Percentiles rank a stretch among this genome's conserved stretches.
Conservation (phyloP, 2,797 vertebrate species). For the Myotis planiceps region DNA sequence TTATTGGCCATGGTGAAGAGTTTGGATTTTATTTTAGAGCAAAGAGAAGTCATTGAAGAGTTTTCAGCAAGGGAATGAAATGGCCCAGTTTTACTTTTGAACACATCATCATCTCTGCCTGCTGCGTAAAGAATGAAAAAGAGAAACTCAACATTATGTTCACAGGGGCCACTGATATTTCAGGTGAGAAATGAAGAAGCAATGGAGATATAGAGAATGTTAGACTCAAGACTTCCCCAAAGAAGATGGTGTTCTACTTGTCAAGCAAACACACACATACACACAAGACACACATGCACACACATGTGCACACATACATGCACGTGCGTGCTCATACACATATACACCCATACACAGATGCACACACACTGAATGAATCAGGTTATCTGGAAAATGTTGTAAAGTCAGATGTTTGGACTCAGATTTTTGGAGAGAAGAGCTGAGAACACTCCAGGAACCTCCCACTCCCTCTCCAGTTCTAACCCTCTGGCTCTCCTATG, state of each 20-base stretch:
- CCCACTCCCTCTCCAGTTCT: neutral
- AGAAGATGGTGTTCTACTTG: neutral
- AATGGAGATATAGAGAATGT: neutral
- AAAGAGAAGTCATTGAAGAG: neutral
- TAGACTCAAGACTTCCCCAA: neutral
- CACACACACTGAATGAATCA: neutral
- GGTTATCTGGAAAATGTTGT: neutral
- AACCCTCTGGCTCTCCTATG: neutral
- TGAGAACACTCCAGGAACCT: neutral
- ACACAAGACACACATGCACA: neutral
- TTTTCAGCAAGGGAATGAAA: neutral
- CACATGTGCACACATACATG: neutral
- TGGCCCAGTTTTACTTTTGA: neutral
- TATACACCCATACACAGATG: neutral
- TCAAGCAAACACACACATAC: neutral
- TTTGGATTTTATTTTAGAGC: neutral
- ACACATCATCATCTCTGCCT: neutral
- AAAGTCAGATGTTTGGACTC: neutral
- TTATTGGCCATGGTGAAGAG: neutral
- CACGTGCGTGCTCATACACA: too few relatives aligned
- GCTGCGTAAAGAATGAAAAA: neutral
- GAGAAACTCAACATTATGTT: neutral
- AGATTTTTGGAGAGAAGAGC: neutral
- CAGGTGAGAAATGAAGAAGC: neutral
- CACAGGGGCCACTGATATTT: neutral